Conservation (phyloP, 2,113 vertebrate genomes). For the Cebus imitator region DNA sequence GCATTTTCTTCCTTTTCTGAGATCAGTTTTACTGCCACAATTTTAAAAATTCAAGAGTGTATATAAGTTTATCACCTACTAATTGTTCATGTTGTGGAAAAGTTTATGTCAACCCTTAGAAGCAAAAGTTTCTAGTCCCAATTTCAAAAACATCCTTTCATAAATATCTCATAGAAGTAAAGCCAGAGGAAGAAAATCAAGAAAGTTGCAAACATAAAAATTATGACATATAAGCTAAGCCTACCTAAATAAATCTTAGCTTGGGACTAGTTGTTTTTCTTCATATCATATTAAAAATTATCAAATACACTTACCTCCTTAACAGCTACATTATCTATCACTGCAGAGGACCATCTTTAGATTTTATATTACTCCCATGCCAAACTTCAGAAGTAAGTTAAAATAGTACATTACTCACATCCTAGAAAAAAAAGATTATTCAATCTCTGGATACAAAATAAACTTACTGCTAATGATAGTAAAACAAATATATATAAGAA, state of each 20-base stretch:
- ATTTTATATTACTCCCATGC: background rate
- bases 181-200: slow-evolving; percentile 19
- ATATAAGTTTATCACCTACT: slow-evolving; percentile 19
- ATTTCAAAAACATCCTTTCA: slow-evolving; percentile 52
- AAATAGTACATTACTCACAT: background rate
- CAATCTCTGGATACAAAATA: background rate
- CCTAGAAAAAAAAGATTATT: background rate
- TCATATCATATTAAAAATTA: background rate
- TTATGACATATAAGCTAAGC: background rate
- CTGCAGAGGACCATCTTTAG: background rate
- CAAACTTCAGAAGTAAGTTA: slow-evolving; percentile 31
- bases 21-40: background rate
- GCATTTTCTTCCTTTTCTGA: slow-evolving; percentile 25
- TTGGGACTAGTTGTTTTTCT: slow-evolving; percentile 34
- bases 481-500: background rate
- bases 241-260: slow-evolving; percentile 19
- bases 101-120: slow-evolving; percentile 31
- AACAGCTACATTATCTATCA: background rate
- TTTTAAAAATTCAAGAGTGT: slow-evolving; percentile 50
- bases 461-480: background rate
- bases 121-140: background rate
- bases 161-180: slow-evolving; percentile 57
- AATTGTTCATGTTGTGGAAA: background rate
- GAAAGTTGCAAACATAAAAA: slow-evolving; percentile 18
- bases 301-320: background rate